These are phyloP conservation scores for Periplaneta americana DNA, from an alignment of 1,140 invertebrate genomes.

Conservation along the genomic window DNA sequence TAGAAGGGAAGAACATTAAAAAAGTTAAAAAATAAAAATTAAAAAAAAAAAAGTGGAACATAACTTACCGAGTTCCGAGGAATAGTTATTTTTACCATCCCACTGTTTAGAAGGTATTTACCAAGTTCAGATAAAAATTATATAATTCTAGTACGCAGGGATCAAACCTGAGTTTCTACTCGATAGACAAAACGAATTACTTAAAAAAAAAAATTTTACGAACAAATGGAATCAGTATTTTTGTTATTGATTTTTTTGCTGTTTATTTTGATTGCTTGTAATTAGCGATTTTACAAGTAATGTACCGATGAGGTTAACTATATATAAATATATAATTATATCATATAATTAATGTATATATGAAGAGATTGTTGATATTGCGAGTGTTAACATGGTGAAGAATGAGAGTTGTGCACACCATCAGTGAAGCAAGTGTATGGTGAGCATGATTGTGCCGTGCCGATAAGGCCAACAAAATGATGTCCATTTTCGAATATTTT, in stretches of 20 bases:
- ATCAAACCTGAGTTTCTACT: background rate
- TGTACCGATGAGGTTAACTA: background rate
- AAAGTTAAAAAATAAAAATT: too few species aligned
- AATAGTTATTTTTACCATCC: background rate
- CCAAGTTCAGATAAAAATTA: background rate
- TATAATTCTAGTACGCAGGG: background rate
- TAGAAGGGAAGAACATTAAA: background rate
- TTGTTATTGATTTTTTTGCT: conserved; percentile 8
- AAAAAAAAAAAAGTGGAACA: background rate
- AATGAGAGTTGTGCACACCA: background rate
- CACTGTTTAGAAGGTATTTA: background rate
- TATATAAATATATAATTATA: conserved; percentile 11
- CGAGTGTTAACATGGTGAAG: background rate
- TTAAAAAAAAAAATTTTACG: background rate
- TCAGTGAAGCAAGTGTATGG: background rate
- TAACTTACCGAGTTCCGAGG: background rate
- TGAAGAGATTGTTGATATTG: conserved; percentile 10
- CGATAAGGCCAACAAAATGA: background rate
- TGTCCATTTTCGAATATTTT: background rate
- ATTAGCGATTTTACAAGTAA: background rate
- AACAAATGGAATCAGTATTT: conserved; percentile 11
- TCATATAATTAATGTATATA: conserved; percentile 10
- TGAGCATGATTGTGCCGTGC: too few species aligned
- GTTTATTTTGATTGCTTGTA: background rate
- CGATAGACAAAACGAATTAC: conserved; percentile 2